phyloP scores from a whole-genome alignment of 1,140 invertebrate species.

The Drosophila baimaii region DNA sequence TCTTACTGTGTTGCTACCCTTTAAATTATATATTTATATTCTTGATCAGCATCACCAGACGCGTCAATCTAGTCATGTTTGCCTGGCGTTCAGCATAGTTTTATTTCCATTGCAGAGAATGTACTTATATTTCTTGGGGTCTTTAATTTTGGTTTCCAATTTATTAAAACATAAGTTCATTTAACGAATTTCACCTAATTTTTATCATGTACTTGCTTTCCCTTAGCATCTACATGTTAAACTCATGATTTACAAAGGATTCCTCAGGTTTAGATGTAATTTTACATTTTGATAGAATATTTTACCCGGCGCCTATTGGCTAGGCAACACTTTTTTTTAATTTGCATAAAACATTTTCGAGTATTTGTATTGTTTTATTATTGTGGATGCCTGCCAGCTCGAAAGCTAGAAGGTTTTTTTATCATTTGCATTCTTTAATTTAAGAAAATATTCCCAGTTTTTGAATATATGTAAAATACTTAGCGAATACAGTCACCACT shows the following conservation, averaged over 20 bases:
- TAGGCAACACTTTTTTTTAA: neutral
- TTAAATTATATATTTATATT: no score
- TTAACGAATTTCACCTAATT: neutral
- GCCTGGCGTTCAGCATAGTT: no score
- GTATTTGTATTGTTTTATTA: neutral
- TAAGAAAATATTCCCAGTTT: no score
- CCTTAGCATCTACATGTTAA: neutral
- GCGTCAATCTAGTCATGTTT: no score
- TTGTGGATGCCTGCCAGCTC: no score
- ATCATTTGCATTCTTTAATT: no score
- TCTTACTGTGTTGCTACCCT: no score
- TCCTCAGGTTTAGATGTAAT: neutral
- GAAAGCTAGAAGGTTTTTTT: neutral
- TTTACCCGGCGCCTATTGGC: neutral
- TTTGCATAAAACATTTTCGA: no score
- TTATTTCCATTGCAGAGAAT: no score
- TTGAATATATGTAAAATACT: neutral
- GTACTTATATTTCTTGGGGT: no score
- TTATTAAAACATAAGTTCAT: neutral
- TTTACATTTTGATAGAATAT: neutral
- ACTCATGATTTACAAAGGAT: neutral
- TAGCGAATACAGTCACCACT: slow-evolving; percentile 10
- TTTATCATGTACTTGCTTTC: neutral
- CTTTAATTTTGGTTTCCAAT: neutral
- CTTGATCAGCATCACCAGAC: no score